Percentiles rank a stretch among this genome's conserved stretches.
Evolutionary conservation across 2,797 vertebrate genomes (phyloP).

Genomic region (Morelia viridis): DNA sequence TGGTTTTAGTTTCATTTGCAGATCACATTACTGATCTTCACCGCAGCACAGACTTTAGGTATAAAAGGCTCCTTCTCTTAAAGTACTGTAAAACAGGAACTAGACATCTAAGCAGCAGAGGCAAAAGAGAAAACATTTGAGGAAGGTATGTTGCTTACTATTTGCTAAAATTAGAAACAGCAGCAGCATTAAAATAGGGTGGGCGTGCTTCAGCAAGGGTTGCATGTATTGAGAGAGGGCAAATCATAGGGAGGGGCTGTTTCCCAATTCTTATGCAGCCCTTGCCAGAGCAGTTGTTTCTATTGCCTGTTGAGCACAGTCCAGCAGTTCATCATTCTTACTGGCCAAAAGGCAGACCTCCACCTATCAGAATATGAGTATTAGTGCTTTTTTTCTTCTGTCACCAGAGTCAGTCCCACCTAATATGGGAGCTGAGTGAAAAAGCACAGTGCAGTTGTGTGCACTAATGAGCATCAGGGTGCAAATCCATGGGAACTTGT

Average conservation of each 20-base stretch:
- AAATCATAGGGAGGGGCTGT: background rate
- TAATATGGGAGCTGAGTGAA: background rate
- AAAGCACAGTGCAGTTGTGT: background rate
- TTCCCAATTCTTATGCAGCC: background rate
- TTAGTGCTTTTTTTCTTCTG: background rate
- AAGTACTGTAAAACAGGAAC: background rate
- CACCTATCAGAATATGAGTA: background rate
- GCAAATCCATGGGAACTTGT: background rate
- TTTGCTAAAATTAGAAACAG: background rate
- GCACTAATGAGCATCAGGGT: background rate
- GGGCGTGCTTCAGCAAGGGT: background rate
- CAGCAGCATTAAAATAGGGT: background rate
- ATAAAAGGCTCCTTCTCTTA: background rate
- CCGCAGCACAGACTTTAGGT: background rate
- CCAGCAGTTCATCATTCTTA: background rate
- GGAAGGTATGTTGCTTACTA: background rate
- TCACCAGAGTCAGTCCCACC: background rate
- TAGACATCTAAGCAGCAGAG: background rate
- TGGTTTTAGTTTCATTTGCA: background rate
- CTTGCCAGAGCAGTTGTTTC: background rate
- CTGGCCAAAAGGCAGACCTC: background rate
- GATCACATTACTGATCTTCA: background rate
- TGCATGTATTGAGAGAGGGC: background rate
- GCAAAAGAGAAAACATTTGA: background rate
- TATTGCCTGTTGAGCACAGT: background rate